phyloP scores from a whole-genome alignment of 2,113 vertebrate species.

The Ptyas mucosa region DNA sequence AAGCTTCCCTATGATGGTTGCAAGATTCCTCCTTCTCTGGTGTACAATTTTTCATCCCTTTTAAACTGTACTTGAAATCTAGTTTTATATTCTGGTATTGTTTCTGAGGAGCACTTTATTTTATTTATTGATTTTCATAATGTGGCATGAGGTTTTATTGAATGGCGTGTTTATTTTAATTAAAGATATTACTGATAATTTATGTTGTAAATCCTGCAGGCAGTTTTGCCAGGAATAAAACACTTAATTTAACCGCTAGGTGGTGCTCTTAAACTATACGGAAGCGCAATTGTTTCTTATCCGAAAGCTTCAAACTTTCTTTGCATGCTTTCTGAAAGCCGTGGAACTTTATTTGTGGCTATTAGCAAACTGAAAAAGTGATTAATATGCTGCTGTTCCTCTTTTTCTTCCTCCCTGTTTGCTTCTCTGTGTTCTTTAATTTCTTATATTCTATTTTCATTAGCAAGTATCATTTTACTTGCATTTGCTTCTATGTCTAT shows the following conservation, averaged over 20 bases:
- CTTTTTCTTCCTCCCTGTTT: neutral
- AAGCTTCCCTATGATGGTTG: neutral
- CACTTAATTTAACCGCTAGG: conserved; percentile 39
- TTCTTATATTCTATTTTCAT: neutral
- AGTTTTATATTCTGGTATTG: neutral
- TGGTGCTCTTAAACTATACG: conserved; percentile 47
- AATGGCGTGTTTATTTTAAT: neutral
- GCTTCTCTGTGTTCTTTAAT: neutral
- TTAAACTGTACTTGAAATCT: neutral
- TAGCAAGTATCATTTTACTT: neutral
- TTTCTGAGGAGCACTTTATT: neutral
- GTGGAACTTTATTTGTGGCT: neutral
- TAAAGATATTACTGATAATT: neutral
- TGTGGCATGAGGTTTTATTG: neutral
- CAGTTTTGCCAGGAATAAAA: neutral
- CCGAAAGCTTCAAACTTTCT: neutral
- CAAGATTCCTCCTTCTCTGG: neutral
- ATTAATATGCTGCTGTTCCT: neutral
- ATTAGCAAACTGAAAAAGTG: neutral
- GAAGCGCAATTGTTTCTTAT: conserved; percentile 3
- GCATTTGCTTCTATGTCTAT: neutral
- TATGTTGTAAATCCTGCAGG: neutral
- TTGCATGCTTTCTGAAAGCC: neutral
- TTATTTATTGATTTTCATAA: neutral
- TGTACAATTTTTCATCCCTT: neutral